Conservation (phyloP, 2,113 vertebrate species). For the Esox niger region DNA sequence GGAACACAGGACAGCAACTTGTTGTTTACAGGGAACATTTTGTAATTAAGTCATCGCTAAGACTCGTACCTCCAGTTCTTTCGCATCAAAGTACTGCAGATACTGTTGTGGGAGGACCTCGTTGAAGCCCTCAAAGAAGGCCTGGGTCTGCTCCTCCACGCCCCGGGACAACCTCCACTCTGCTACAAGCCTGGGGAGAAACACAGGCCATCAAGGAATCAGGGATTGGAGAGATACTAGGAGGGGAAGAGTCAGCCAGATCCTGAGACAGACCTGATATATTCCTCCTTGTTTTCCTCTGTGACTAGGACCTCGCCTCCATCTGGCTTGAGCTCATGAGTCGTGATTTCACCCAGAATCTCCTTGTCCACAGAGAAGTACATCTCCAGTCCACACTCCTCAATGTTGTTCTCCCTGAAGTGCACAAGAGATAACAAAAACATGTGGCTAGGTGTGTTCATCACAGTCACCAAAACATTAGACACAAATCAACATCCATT, state of each 20-base stretch:
- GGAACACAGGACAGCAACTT: not conserved
- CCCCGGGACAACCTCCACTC: constrained; percentile 96
- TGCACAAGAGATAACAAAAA: not conserved
- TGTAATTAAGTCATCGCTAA: not conserved
- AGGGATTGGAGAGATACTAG: constrained; percentile 36
- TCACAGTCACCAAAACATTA: too few species aligned
- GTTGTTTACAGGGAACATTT: not conserved
- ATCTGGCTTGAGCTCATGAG: constrained; percentile 90
- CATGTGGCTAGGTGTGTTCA: too few species aligned
- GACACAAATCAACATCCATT: not conserved
- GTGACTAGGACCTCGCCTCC: constrained; percentile 94
- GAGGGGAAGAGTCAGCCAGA: too few species aligned
- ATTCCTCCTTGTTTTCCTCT: constrained; percentile 98
- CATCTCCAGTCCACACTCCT: constrained; percentile 95
- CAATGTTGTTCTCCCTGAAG: constrained; percentile 52
- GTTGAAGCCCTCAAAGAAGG: constrained; percentile 98
- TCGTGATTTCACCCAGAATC: constrained; percentile 94
- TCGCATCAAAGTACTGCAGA: constrained; percentile 97
- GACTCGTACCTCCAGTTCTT: constrained; percentile 88
- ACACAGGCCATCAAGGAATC: constrained; percentile 67
- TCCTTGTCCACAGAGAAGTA: constrained; percentile 99
- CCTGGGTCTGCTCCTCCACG: constrained; percentile 95
- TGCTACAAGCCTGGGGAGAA: constrained; percentile 83
- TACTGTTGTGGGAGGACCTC: constrained; percentile 98
- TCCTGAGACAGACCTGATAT: constrained; percentile 81